Evolutionary conservation across 2,797 vertebrate genomes (phyloP), one percentile per base, ranked within the genome.

Genomic region (Argyrosomus regius): DNA sequence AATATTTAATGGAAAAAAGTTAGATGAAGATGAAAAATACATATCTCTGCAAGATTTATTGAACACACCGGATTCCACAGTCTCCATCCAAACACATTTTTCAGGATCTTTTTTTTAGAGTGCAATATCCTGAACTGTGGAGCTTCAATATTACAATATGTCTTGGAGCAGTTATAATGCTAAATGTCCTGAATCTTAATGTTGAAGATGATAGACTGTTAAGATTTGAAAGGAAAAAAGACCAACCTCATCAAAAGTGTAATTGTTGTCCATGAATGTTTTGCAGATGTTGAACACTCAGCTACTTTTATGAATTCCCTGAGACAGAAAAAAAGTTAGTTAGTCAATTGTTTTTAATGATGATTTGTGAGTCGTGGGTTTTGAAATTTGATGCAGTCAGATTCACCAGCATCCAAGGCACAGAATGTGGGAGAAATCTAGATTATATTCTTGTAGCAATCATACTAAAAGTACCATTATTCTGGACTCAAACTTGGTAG

Each of bases 171-270:
- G n/a, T 5, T 22, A 12, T 46, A 35, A n/a, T 31, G 46, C 11
- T 26, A n/a, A 46, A 53, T 20, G 41, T 49, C 20, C 16, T 46
- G 72, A 65, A 17, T 53, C 6, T 8, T 17, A 14, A 4, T 12
- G 10, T n/a, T 18, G 10, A 57, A 46, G 8, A 61, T 60, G 16
- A 2, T 11, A 22, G 11, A 54, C 18, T 43, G 17, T 52, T 50
- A 5, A 57, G 28, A 56, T 5, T 6, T 67, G 0, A 7, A 31
- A 26, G 9, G 3, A 46, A 67, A 63, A 22, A 46, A 28, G 12
- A 90, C 92, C 18, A 76, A 95, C 94, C 94, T 94, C 91, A 39
- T 87, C 91, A 76, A 91, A 92, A 79, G 61, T 88, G 4, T 90
- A 89, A 70, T 90, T 54, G 77, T 77, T 89, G 75, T 95, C 94